Percentiles rank a stretch among this genome's conserved stretches.
phyloP scores from a whole-genome alignment of 2,888 invertebrate genomes.

The Leucoma salicis region DNA sequence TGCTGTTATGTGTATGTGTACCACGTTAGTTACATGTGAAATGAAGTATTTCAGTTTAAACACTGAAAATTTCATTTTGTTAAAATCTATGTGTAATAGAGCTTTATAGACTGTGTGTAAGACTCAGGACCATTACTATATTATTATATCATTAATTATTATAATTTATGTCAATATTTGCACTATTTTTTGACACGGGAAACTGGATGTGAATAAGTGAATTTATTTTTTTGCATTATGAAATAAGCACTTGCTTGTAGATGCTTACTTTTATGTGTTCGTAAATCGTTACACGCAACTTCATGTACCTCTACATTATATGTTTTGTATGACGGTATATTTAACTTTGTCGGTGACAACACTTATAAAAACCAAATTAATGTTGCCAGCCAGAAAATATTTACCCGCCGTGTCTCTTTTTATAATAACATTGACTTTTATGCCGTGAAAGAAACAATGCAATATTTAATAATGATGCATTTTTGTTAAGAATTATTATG shows the following conservation, averaged over 20 bases:
- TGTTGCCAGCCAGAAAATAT: conserved; percentile 21
- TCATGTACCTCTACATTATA: conserved; percentile 24
- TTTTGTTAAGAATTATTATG: conserved; percentile 33
- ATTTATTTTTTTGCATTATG: conserved; percentile 55
- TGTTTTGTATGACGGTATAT: conserved; percentile 18
- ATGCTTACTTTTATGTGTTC: conserved; percentile 54
- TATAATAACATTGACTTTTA: conserved; percentile 2
- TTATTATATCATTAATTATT: conserved; percentile 39
- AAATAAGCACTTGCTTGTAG: conserved; percentile 71
- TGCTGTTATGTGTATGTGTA: conserved; percentile 73
- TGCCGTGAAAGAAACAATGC: conserved; percentile 24
- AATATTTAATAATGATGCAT: conserved; percentile 37
- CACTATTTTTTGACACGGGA: conserved; percentile 57
- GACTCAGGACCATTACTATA: conserved; percentile 77
- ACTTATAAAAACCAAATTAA: conserved; percentile 15
- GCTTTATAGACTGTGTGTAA: conserved; percentile 75
- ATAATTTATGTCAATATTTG: conserved; percentile 60
- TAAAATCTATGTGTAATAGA: conserved; percentile 62
- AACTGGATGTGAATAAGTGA: conserved; percentile 52
- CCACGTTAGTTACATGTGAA: conserved; percentile 61
- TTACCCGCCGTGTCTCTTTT: conserved; percentile 23
- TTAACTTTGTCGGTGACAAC: conserved; percentile 31
- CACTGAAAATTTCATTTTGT: conserved; percentile 51
- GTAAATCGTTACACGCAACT: conserved; percentile 46
- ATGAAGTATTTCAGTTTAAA: conserved; percentile 43